Base-by-base conservation (phyloP, 2,113 vertebrate genomes). In the Cynoglossus semilaevis region DNA sequence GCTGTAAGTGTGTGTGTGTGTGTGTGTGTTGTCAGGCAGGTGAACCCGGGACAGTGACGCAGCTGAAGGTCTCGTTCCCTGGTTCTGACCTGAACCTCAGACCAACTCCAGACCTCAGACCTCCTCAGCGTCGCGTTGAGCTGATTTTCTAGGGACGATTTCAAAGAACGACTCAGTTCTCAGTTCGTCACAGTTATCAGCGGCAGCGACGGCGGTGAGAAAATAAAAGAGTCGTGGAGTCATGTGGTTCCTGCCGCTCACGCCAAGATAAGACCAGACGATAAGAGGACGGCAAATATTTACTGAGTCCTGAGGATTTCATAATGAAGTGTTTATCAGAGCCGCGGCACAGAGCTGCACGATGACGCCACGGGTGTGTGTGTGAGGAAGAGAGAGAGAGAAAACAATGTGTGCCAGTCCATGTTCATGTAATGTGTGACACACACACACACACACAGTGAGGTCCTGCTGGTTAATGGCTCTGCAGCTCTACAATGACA, bases 281-380 rank as follows among this genome's bases (percentile, higher is more conserved):
- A 89, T 91, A 90, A 85, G 67, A 17, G 15, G 14, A 15, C 43
- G 51, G 79, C 80, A 88, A 91, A 92, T 91, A 92, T 91, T 91
- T 85, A 91, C 85, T 51, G 81, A 88, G 83, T 85, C 75, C 80
- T 90, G 71, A 85, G 77, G 78, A 82, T 90, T 90, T 88, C 81
- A 89, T 88, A 85, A 90, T 85, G 76, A 88, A 85, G 79, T 89
- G 86, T 90, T 91, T 89, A 88, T 90, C 84, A 85, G 82, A 60
- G 74, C 61, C 53, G 72, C 78, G 80, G 83, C 76, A 60, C 66
- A 60, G 70, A 64, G 60, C 82, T 42, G 60, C 70, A 85, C 74
- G 81, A 76, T 75, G 68, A 36, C 22, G 8, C 15, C 11, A 51
- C 44, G 54, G 72, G 45, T 58, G 44, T 46, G 61, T 60, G 38